Conservation (phyloP, 1,140 invertebrate genomes). For the Trialeurodes vaporariorum region DNA sequence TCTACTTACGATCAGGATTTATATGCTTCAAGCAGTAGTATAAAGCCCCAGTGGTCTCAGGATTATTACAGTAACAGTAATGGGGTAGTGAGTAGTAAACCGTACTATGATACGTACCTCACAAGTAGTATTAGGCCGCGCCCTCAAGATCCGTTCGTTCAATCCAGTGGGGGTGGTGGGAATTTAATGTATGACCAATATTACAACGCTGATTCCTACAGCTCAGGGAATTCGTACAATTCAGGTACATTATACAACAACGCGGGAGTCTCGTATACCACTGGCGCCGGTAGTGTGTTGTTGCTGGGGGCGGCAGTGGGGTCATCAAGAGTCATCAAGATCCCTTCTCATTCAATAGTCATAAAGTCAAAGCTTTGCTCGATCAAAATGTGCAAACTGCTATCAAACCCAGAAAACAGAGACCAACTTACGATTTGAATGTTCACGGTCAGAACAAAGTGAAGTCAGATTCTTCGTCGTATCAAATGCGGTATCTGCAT, state of each 20-base stretch:
- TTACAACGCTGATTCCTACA: too few species aligned
- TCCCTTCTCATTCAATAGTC: background rate
- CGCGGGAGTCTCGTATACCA: too few species aligned
- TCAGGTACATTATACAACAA: too few species aligned
- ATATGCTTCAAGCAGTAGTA: background rate
- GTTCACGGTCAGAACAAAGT: background rate
- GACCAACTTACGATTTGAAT: background rate
- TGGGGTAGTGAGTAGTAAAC: too few species aligned
- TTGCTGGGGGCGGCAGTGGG: too few species aligned
- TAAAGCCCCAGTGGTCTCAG: too few species aligned
- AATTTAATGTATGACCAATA: too few species aligned
- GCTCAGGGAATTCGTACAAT: too few species aligned
- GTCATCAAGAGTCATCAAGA: background rate
- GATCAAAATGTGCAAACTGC: background rate
- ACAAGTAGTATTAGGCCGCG: background rate
- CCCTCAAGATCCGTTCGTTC: too few species aligned
- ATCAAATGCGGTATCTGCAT: background rate
- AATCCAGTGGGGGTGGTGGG: too few species aligned
- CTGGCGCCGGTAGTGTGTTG: too few species aligned
- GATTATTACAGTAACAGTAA: too few species aligned
- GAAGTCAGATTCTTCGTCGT: background rate
- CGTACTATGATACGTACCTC: background rate
- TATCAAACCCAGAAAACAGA: background rate
- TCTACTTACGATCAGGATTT: background rate
- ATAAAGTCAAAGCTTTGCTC: background rate